A percentile compares a stretch with the other conserved stretches of the same genome.
Evolutionary conservation across 2,888 invertebrate species (phyloP).

Genomic region (Stomorhina lunata): DNA sequence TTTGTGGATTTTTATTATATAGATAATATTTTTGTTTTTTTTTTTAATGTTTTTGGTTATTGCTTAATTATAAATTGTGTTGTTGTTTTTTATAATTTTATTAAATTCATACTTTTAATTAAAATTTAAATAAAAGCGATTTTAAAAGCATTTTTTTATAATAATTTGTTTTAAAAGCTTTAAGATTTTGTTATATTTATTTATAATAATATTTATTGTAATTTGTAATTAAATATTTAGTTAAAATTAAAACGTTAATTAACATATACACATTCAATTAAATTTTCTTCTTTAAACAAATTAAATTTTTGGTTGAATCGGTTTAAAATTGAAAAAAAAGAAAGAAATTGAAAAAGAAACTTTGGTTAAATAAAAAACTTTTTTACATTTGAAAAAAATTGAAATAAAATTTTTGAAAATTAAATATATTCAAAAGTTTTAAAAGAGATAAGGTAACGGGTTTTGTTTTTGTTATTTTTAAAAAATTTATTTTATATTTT

Average conservation of each 20-base stretch:
- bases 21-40: constrained; percentile 36
- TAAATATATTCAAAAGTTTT: too few relatives aligned
- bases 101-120: background rate
- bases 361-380: constrained; percentile 34
- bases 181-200: constrained; percentile 10
- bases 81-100: constrained; percentile 16
- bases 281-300: background rate
- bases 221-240: constrained; percentile 29
- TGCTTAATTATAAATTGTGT: constrained; percentile 56
- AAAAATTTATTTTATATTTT: background rate
- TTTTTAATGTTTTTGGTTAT: constrained; percentile 56
- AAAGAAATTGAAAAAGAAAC: constrained; percentile 16
- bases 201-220: constrained; percentile 16
- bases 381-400: constrained; percentile 15
- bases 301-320: background rate
- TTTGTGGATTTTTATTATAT: constrained; percentile 48
- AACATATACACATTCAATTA: constrained; percentile 26
- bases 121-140: constrained; percentile 39
- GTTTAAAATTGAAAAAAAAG: background rate
- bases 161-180: constrained; percentile 37
- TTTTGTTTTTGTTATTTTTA: background rate
- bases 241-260: constrained; percentile 25
- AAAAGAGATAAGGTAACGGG: too few relatives aligned
- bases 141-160: constrained; percentile 43
- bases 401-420: too few relatives aligned